These are phyloP conservation scores for Heliconius charithonia DNA, from an alignment of 2,888 invertebrate genomes.

Conservation along the genomic window DNA sequence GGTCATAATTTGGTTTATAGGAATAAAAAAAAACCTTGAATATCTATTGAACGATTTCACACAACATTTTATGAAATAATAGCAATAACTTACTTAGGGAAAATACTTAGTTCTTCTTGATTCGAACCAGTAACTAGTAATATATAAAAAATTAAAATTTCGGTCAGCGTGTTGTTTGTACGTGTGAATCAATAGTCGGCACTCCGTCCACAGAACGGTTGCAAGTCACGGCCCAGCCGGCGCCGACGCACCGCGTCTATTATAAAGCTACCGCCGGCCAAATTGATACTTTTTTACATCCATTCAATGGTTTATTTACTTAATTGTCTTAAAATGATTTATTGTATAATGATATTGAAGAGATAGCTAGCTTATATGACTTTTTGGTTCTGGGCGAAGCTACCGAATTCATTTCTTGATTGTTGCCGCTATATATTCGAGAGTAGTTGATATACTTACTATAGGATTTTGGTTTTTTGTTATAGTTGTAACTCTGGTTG, in stretches of 20 bases:
- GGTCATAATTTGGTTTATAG: background rate
- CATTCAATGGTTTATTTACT: slow-evolving; percentile 51
- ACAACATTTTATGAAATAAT: background rate
- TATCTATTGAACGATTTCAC: background rate
- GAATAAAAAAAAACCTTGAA: background rate
- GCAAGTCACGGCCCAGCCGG: slow-evolving; percentile 78
- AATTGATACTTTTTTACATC: slow-evolving; percentile 64
- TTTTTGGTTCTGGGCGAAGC: slow-evolving; percentile 33
- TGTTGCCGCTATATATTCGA: background rate
- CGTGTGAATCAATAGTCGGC: slow-evolving; percentile 53
- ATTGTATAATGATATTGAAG: slow-evolving; percentile 42
- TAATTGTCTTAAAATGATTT: slow-evolving; percentile 52
- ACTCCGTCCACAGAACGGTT: slow-evolving; percentile 51
- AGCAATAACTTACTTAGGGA: background rate
- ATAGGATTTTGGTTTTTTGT: background rate
- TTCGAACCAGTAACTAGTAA: background rate
- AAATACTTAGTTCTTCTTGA: background rate
- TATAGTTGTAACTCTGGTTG: background rate
- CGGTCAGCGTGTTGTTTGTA: slow-evolving; percentile 50
- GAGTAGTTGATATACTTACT: background rate
- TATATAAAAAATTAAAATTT: slow-evolving; percentile 18
- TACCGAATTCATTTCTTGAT: slow-evolving; percentile 19
- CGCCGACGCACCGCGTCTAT: slow-evolving; percentile 68
- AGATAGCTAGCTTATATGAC: slow-evolving; percentile 37
- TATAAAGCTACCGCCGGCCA: slow-evolving; percentile 69